Base-by-base conservation (phyloP, 2,888 invertebrate genomes). In the Chromoteleia sp. region DNA sequence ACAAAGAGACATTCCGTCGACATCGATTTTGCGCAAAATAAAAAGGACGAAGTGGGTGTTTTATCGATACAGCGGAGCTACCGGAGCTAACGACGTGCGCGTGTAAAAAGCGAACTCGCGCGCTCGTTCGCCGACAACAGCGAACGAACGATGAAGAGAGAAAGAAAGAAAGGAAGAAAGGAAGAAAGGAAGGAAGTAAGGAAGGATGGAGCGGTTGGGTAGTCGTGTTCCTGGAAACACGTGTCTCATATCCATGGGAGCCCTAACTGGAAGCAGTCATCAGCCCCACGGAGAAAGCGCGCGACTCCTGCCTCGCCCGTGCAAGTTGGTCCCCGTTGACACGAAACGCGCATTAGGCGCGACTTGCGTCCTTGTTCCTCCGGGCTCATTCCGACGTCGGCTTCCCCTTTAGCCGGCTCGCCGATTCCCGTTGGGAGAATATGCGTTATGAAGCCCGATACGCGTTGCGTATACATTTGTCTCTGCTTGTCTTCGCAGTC, bases 341-440 rank as follows among this genome's bases (percentile, higher is more conserved):
- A 91, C 86, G 91, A 86, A 90, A 90, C 87, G 87, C 90, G 90
- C 91, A 91, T 91, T 91, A 91, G 89, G 85, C 88, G 87, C 86
- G 85, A 86, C 86, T 86, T 12, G 88, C 89, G 88, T 88, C 87
- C 87, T 87, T 84, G 84, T 85, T 82, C 84, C 86, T 85, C 76
- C 52, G 48, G 80, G 84, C 86, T 85, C 83, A 83, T 83, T 84
- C 84, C 84, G 79, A 83, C 84, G 83, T 73, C 29, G 80, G 79
- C 78, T 73, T 63, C 67, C 75, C 68, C 61, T 36, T 73, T 54
- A 59, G 67, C 56, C 10, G 30, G 68, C 65, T 80, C 84, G 59
- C n/a, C 65, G 56, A 15, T 75, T 73, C 70, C 83, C 65, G 74
- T 70, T 73, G 80, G 80, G 70, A 74, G 77, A 78, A 78, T 81